These are phyloP conservation scores for Epizoanthus illoricatus DNA, from an alignment of 92 coral and sea anemone genomes.

Conservation along the genomic window DNA sequence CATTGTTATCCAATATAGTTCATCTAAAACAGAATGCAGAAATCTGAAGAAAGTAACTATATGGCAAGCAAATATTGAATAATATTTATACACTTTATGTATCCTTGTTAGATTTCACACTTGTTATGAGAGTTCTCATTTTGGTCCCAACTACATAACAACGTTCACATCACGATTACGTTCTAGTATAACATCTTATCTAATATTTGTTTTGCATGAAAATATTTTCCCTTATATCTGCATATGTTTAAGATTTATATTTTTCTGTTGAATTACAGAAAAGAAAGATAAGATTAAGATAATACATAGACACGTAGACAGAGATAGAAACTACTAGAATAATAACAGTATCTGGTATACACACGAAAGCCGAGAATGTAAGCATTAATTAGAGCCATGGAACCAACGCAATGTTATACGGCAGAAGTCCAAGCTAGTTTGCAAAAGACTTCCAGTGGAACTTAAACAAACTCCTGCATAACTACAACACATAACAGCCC, in stretches of 20 bases:
- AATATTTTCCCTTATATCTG: neutral
- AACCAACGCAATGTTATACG: neutral
- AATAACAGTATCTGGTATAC: neutral
- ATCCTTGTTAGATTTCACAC: neutral
- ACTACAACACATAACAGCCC: neutral
- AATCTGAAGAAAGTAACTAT: neutral
- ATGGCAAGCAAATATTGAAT: neutral
- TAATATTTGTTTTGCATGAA: slow-evolving; percentile 8
- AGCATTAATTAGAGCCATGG: neutral
- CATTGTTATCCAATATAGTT: neutral
- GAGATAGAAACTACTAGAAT: neutral
- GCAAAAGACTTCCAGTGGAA: neutral
- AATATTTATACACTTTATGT: no score
- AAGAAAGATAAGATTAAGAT: neutral
- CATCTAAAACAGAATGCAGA: neutral
- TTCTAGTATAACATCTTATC: neutral
- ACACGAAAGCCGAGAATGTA: neutral
- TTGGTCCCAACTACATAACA: neutral
- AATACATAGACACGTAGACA: neutral
- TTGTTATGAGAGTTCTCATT: neutral
- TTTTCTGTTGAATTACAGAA: neutral
- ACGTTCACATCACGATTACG: no score
- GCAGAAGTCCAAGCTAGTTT: neutral
- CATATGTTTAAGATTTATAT: neutral
- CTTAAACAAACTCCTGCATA: slow-evolving; percentile 1